A percentile compares a stretch with the other conserved stretches of the same genome.
phyloP scores from a whole-genome alignment of 1,140 invertebrate genomes.

The Hyposmocoma kahamanoa region DNA sequence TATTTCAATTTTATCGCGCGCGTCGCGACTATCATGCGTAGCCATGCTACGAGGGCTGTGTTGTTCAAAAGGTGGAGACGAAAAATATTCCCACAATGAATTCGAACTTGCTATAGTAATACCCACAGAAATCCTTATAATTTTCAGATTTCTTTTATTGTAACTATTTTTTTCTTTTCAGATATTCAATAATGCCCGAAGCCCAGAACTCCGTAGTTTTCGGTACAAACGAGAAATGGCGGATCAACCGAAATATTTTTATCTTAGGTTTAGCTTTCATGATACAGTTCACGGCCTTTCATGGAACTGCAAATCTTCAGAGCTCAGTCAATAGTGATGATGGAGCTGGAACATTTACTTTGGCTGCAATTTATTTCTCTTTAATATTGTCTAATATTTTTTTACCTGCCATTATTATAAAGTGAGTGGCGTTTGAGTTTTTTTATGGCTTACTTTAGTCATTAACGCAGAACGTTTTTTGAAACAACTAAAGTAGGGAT shows the following conservation, averaged over 20 bases:
- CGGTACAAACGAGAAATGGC: slow-evolving; percentile 74
- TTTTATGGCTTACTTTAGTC: no score
- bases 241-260: slow-evolving; percentile 83
- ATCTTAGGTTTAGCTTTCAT: slow-evolving; percentile 85
- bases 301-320: slow-evolving; percentile 86
- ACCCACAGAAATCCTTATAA: no score
- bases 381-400: slow-evolving; percentile 88
- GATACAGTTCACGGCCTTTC: slow-evolving; percentile 88
- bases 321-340: slow-evolving; percentile 82
- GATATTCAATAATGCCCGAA: slow-evolving; percentile 33
- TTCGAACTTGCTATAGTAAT: no score
- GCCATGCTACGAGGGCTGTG: no score
- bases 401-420: slow-evolving; percentile 83
- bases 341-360: slow-evolving; percentile 80
- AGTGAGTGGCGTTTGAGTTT: slow-evolving; percentile 68
- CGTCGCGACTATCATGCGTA: no score
- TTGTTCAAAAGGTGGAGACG: no score
- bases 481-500: no score
- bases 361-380: slow-evolving; percentile 86
- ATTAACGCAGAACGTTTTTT: no score
- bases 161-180: slow-evolving; percentile 7
- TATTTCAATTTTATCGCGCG: no score
- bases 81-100: no score
- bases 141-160: no score
- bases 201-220: slow-evolving; percentile 38